Conservation (phyloP, 37 sponge, comb jelly and placozoan genomes). For the Chondrilla cf. caribensis region DNA sequence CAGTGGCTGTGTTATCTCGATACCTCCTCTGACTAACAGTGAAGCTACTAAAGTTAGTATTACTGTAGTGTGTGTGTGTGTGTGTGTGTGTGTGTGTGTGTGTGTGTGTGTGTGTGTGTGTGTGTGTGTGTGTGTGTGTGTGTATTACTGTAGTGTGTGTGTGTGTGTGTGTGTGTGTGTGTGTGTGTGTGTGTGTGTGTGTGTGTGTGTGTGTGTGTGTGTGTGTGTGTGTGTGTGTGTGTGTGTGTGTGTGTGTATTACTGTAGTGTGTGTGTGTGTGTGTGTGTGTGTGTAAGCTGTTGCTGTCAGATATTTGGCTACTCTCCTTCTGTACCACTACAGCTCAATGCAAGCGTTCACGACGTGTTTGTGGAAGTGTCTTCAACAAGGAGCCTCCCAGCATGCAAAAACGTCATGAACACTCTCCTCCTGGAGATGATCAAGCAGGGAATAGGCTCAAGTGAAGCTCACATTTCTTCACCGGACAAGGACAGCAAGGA, state of each 20-base stretch:
- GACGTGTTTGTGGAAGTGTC: constrained; percentile 87
- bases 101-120: too few relatives aligned
- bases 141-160: neutral
- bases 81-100: neutral
- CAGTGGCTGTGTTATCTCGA: constrained; percentile 62
- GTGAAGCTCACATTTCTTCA: too few relatives aligned
- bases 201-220: too few relatives aligned
- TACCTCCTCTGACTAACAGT: constrained; percentile 89
- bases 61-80: neutral
- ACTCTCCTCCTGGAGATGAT: constrained; percentile 58
- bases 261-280: too few relatives aligned
- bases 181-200: neutral
- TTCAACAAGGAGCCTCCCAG: constrained; percentile 58
- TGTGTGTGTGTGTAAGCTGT: constrained; percentile 1
- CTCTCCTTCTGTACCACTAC: constrained; percentile 20
- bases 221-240: too few relatives aligned
- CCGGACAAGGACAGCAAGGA: neutral
- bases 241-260: neutral
- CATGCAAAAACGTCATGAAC: constrained; percentile 71
- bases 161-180: neutral
- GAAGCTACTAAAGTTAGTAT: constrained; percentile 62
- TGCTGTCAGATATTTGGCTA: neutral
- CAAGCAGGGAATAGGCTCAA: constrained; percentile 28
- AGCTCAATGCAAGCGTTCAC: neutral
- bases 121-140: neutral